These are phyloP conservation scores for Xanthia icteritia DNA, from an alignment of 2,888 invertebrate species.

Conservation along the genomic window DNA sequence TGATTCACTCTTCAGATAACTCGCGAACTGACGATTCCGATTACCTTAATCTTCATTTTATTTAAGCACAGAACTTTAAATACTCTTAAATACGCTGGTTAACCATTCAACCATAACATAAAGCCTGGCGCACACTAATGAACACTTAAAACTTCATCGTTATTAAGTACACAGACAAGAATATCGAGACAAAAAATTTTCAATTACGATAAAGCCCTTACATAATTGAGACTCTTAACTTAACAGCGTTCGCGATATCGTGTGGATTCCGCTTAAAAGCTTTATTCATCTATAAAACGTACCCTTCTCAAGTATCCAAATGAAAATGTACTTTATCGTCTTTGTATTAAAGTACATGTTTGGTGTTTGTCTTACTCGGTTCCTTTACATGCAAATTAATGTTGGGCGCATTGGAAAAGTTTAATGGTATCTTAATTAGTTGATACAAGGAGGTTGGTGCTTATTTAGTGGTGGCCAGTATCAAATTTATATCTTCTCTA, in stretches of 20 bases:
- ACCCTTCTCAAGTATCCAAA: conserved; percentile 18
- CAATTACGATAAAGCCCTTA: conserved; percentile 68
- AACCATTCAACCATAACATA: conserved; percentile 52
- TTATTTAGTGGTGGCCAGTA: conserved; percentile 56
- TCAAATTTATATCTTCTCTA: conserved; percentile 57
- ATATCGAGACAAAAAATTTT: conserved; percentile 61
- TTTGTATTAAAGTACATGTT: conserved; percentile 45
- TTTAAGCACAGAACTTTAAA: conserved; percentile 41
- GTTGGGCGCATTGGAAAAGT: conserved; percentile 61
- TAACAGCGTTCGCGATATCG: conserved; percentile 66
- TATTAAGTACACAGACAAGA: conserved; percentile 63
- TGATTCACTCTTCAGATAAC: conserved; percentile 22
- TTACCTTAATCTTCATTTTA: conserved; percentile 43
- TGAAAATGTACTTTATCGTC: conserved; percentile 31
- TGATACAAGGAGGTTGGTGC: conserved; percentile 57
- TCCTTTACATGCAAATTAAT: conserved; percentile 66
- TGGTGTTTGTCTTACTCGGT: conserved; percentile 34
- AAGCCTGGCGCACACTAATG: conserved; percentile 62
- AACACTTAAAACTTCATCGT: conserved; percentile 68
- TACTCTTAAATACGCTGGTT: conserved; percentile 40
- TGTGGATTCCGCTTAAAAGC: conserved; percentile 65
- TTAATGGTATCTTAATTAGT: conserved; percentile 68
- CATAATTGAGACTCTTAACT: conserved; percentile 68
- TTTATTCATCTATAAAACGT: conserved; percentile 61
- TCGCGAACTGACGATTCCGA: conserved; percentile 30